Percentiles rank a stretch among this genome's conserved stretches.
phyloP scores from a whole-genome alignment of 2,888 invertebrate genomes.

The Punctoribates punctum region DNA sequence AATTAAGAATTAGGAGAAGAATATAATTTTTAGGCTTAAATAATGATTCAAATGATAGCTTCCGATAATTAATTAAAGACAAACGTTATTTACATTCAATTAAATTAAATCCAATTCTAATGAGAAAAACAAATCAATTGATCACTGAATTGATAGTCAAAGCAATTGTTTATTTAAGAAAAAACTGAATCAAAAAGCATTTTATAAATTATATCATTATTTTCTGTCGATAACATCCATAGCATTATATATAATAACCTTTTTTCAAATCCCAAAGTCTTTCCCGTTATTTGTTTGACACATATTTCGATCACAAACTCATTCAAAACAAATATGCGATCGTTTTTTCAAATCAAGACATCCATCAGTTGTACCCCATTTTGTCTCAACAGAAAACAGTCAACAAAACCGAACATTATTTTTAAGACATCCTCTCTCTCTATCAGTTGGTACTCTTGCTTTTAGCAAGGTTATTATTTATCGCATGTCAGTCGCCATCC shows the following conservation, averaged over 20 bases:
- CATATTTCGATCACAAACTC: background rate
- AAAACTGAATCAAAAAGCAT: conserved; percentile 14
- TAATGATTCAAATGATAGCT: conserved; percentile 18
- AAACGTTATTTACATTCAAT: conserved; percentile 22
- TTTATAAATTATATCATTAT: conserved; percentile 30
- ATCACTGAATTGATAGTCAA: conserved; percentile 31
- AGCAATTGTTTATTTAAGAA: conserved; percentile 27
- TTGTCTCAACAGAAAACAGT: background rate
- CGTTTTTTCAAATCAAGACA: background rate
- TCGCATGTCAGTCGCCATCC: background rate
- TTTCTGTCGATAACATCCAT: conserved; percentile 12
- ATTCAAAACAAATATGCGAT: conserved; percentile 12
- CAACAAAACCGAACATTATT: too few relatives aligned
- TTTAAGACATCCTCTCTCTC: too few relatives aligned
- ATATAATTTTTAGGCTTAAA: conserved; percentile 22
- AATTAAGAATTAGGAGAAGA: background rate
- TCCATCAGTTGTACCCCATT: conserved; percentile 5
- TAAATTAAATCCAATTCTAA: background rate
- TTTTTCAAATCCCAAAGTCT: conserved; percentile 12
- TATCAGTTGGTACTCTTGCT: too few relatives aligned
- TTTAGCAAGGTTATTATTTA: too few relatives aligned
- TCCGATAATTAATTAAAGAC: conserved; percentile 13
- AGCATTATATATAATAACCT: background rate
- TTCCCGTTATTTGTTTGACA: conserved; percentile 23
- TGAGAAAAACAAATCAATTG: conserved; percentile 10